phyloP scores from a whole-genome alignment of 2,113 vertebrate genomes.

The Paraplagusia blochii region DNA sequence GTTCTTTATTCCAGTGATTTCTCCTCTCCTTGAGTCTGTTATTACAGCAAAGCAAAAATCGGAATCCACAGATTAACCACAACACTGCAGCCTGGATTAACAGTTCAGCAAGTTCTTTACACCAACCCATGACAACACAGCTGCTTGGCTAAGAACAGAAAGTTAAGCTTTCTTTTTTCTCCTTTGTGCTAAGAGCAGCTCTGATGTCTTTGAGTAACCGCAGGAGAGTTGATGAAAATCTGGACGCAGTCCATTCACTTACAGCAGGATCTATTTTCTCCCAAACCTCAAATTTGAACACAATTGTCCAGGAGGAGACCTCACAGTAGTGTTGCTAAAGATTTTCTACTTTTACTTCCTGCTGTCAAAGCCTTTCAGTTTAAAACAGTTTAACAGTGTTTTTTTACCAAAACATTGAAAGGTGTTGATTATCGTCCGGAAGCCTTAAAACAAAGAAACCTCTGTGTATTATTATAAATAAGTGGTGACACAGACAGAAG shows the following conservation, averaged over 20 bases:
- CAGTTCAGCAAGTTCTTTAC: constrained; percentile 37
- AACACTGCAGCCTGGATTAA: constrained; percentile 50
- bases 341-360: not conserved
- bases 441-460: not conserved
- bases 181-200: constrained; percentile 29
- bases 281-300: not conserved
- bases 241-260: not conserved
- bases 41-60: constrained; percentile 12
- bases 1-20: not conserved
- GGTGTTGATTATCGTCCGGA: not conserved
- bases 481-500: too few species aligned
- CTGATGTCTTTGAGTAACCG: constrained; percentile 35
- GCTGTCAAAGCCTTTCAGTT: not conserved
- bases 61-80: constrained; percentile 47
- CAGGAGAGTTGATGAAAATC: not conserved
- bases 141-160: constrained; percentile 48
- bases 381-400: not conserved
- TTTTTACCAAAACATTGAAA: constrained; percentile 3
- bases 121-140: constrained; percentile 30
- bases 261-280: not conserved
- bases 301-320: not conserved
- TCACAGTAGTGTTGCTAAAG: not conserved
- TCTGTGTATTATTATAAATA: not conserved
- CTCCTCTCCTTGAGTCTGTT: not conserved
- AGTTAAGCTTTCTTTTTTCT: constrained; percentile 62